Percentiles rank a stretch among this genome's conserved stretches.
phyloP scores from a whole-genome alignment of 2,888 invertebrate genomes.

The Campoletis raptor region DNA sequence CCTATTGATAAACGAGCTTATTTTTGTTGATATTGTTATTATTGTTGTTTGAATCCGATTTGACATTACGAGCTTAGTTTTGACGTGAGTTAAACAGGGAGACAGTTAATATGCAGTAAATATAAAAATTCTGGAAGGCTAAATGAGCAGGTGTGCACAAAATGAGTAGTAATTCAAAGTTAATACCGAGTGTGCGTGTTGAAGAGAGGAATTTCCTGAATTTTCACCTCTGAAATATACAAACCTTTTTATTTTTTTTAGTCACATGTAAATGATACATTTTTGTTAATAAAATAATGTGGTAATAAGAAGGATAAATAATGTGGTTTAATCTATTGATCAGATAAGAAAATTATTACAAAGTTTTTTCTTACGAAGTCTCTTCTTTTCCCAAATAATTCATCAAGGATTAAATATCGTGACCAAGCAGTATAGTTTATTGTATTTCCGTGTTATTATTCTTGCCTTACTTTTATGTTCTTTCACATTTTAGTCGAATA shows the following conservation, averaged over 20 bases:
- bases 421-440: background rate
- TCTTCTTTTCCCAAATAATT: constrained; percentile 10
- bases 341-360: background rate
- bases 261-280: background rate
- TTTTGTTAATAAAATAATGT: background rate
- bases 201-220: background rate
- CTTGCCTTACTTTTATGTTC: background rate
- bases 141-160: constrained; percentile 8
- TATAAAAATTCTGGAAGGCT: background rate
- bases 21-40: background rate
- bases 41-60: background rate
- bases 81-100: background rate
- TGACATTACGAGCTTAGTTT: background rate
- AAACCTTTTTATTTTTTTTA: background rate
- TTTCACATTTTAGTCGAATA: constrained; percentile 5
- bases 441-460: constrained; percentile 30
- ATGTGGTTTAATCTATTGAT: background rate
- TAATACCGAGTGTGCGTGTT: background rate
- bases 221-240: background rate
- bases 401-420: background rate
- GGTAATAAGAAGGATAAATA: background rate
- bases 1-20: background rate
- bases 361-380: background rate
- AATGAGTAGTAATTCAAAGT: background rate
- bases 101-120: background rate